Base-by-base conservation (phyloP, 2,113 vertebrate species). In the Catharus bicknelli region DNA sequence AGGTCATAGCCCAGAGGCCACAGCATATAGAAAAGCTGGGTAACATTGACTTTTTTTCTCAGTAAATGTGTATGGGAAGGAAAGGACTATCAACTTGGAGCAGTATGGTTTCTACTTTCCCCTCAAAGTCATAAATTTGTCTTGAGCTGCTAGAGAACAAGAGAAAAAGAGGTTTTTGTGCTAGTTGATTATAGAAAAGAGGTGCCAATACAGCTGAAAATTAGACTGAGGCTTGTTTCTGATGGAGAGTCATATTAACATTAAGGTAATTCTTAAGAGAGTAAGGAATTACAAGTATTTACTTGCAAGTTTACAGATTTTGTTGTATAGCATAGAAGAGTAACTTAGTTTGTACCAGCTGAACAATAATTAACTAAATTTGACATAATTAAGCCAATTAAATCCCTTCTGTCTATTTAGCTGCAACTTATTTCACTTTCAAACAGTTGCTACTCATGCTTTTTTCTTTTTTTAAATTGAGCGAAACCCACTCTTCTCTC, bases 291-390 rank as follows among this genome's bases (percentile, higher is more conserved):
- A 2, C 27, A n/a, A 21, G 12, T 67, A 40, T 75, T 91, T 81
- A 58, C 10, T 29, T 38, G 40, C 26, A 74, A 10, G 82, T 84
- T 57, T 64, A 61, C 48, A 59, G 40, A 67, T 22, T 90, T 83
- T 90, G 16, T 75, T 86, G 10, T 34, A 70, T 12, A 84, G 10
- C 10, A 51, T 19, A 48, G 64, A 81, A 61, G 6, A 29, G 51
- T 32, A 61, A 8, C 13, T 91, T 91, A 83, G 18, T 87, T 81
- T 82, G 22, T 11, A 79, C n/a, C 54, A 90, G 45, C 38, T 93
- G 67, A 93, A 88, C 45, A 83, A 66, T 68, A 85, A 75, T 94
- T 87, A 92, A 55, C n/a, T 53, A 50, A n/a, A 87, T 85, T 79
- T 92, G 29, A 85, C 5, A 58, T 51, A 90, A 83, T 63, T 72